phyloP scores from a whole-genome alignment of 1,140 invertebrate species.

The Hesperophylax magnus region DNA sequence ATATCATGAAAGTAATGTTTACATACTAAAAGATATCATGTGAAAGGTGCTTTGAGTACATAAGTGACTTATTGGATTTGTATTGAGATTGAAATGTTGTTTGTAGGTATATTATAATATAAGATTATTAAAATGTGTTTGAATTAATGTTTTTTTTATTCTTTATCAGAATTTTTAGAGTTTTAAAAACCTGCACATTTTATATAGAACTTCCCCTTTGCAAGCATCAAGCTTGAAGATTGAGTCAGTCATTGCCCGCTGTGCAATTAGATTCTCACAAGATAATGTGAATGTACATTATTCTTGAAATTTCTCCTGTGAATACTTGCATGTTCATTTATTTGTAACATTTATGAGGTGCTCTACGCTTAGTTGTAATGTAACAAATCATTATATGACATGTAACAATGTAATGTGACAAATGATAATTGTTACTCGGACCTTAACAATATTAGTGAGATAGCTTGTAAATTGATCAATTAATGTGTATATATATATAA shows the following conservation, averaged over 20 bases:
- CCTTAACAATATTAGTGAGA: constrained; percentile 24
- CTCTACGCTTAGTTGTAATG: constrained; percentile 3
- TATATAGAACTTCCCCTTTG: background rate
- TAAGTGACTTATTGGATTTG: background rate
- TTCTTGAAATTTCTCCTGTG: background rate
- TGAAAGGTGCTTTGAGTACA: background rate
- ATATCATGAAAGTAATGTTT: background rate
- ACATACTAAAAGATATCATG: background rate
- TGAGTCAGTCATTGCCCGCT: background rate
- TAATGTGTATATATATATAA: constrained; percentile 11
- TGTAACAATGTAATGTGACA: background rate
- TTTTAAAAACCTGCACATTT: background rate
- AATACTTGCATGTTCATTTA: background rate
- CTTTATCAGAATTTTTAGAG: too few relatives aligned
- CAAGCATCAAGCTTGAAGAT: background rate
- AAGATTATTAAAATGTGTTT: too few relatives aligned
- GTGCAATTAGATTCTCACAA: background rate
- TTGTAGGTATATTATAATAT: too few relatives aligned
- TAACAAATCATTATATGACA: background rate
- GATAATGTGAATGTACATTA: too few relatives aligned
- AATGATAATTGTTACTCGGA: constrained; percentile 21
- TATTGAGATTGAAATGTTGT: background rate
- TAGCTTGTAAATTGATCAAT: constrained; percentile 10
- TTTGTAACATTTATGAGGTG: constrained; percentile 2
- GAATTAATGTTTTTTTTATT: too few relatives aligned